phyloP scores from a whole-genome alignment of 1,140 invertebrate species.

The Calliopsis andreniformis region DNA sequence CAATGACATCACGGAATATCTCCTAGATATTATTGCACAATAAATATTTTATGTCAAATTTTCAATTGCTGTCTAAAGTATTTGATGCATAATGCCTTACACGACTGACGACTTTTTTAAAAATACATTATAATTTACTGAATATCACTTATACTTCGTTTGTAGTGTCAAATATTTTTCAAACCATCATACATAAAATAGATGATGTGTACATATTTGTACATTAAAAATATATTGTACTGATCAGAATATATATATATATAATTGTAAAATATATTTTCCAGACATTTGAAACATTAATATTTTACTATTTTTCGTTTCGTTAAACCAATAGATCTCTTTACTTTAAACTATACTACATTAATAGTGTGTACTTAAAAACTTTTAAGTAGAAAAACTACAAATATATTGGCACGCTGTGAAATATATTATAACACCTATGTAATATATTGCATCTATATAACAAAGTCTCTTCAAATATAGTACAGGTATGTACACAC shows the following conservation, averaged over 20 bases:
- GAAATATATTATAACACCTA: constrained; percentile 38
- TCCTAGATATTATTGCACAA: too few relatives aligned
- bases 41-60: constrained; percentile 34
- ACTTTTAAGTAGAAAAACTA: constrained; percentile 57
- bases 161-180: constrained; percentile 16
- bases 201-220: constrained; percentile 31
- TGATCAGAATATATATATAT: background rate
- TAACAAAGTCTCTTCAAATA: constrained; percentile 34
- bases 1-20: background rate
- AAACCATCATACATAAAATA: constrained; percentile 14
- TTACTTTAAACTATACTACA: constrained; percentile 44
- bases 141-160: constrained; percentile 20
- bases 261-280: background rate
- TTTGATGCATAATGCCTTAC: constrained; percentile 24
- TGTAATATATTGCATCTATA: constrained; percentile 34
- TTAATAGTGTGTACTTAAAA: constrained; percentile 39
- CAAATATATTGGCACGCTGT: constrained; percentile 49
- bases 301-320: constrained; percentile 7
- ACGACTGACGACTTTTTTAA: background rate
- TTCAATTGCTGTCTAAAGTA: constrained; percentile 19
- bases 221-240: constrained; percentile 48
- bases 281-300: background rate
- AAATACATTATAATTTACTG: constrained; percentile 41
- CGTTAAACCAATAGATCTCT: constrained; percentile 5
- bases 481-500: constrained; percentile 52